Percentiles rank a stretch among this genome's conserved stretches.
These are phyloP conservation scores for Drosophila elegans DNA, from an alignment of 1,140 invertebrate genomes.

Conservation along the genomic window DNA sequence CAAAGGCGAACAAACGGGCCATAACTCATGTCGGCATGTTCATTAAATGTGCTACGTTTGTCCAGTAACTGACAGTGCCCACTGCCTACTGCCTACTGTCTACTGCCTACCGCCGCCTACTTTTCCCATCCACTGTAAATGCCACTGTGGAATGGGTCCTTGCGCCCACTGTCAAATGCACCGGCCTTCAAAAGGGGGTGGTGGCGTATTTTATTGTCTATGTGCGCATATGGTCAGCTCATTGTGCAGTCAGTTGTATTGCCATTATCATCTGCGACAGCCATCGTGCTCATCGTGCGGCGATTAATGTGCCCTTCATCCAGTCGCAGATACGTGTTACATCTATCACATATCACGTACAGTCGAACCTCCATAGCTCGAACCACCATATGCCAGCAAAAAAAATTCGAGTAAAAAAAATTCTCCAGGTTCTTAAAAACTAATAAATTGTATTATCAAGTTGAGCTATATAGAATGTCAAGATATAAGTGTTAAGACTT, in stretches of 20 bases:
- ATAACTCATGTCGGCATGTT: conserved; percentile 77
- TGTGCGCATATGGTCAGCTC: conserved; percentile 74
- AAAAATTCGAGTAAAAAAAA: not conserved
- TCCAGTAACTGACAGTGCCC: conserved; percentile 27
- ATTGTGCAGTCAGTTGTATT: conserved; percentile 56
- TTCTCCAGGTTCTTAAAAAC: no score
- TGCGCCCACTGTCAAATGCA: conserved; percentile 33
- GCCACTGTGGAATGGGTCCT: not conserved
- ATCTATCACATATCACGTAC: conserved; percentile 28
- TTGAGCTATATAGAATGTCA: no score
- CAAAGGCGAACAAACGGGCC: conserved; percentile 35
- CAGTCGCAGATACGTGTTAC: conserved; percentile 43
- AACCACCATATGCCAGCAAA: not conserved
- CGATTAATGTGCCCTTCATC: conserved; percentile 59
- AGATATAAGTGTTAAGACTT: no score
- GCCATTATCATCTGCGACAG: conserved; percentile 57
- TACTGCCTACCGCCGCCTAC: conserved; percentile 10
- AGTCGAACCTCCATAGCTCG: not conserved
- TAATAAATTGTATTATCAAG: no score
- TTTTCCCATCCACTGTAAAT: not conserved
- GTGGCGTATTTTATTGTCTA: conserved; percentile 63
- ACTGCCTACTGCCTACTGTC: conserved; percentile 8
- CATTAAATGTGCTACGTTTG: conserved; percentile 69
- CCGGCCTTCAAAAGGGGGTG: conserved; percentile 34
- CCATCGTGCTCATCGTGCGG: conserved; percentile 68